These are phyloP conservation scores for Lasiommata megera DNA, from an alignment of 2,888 invertebrate genomes.

Conservation along the genomic window DNA sequence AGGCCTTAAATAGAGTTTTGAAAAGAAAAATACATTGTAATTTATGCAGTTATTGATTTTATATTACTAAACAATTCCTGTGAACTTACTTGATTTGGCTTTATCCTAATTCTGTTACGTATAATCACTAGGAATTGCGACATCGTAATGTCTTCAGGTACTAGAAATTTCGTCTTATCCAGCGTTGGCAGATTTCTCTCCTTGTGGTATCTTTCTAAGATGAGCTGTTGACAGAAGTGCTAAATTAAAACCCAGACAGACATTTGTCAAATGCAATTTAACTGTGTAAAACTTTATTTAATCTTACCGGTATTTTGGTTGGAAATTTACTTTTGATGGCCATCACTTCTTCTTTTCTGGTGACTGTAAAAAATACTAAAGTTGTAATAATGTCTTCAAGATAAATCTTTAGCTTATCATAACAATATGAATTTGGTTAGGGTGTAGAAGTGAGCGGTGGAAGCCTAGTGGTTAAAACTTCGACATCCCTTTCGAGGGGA, in stretches of 20 bases:
- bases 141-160: constrained; percentile 94
- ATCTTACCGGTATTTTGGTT: constrained; percentile 89
- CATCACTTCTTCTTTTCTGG: constrained; percentile 88
- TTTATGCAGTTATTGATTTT: too few species aligned
- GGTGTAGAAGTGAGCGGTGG: too few species aligned
- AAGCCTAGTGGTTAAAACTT: too few species aligned
- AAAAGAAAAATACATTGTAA: too few species aligned
- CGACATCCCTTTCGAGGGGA: too few species aligned
- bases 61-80: background rate
- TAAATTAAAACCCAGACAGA: background rate
- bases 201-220: constrained; percentile 90
- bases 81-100: constrained; percentile 83
- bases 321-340: constrained; percentile 90
- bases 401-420: too few species aligned
- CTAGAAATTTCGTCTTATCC: constrained; percentile 93
- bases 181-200: constrained; percentile 88
- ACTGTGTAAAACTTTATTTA: background rate
- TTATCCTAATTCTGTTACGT: constrained; percentile 72
- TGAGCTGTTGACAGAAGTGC: constrained; percentile 80
- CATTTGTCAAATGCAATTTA: background rate
- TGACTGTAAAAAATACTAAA: constrained; percentile 69
- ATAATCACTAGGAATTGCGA: constrained; percentile 93
- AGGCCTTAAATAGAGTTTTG: too few species aligned
- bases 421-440: too few species aligned
- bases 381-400: too few species aligned